Evolutionary conservation across 2,797 vertebrate genomes (phyloP).

Genomic region (Myotis planiceps): DNA sequence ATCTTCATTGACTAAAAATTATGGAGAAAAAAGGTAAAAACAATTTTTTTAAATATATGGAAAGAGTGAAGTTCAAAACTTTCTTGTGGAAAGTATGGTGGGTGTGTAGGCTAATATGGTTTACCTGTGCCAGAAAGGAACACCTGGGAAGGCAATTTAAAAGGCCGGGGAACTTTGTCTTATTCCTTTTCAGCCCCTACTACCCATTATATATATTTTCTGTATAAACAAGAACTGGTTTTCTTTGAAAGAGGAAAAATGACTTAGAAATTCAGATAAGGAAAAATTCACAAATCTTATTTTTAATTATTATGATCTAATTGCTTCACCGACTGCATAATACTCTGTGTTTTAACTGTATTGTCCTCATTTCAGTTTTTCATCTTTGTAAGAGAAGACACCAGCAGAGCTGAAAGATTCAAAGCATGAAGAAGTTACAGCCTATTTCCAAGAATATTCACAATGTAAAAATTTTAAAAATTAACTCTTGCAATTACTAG

Average conservation of each 20-base stretch:
- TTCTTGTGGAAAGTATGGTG: neutral
- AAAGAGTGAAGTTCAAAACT: constrained; percentile 5
- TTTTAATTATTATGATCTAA: neutral
- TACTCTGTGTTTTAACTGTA: neutral
- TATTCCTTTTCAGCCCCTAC: constrained; percentile 47
- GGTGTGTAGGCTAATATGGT: neutral
- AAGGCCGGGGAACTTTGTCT: constrained; percentile 49
- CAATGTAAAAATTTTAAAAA: neutral
- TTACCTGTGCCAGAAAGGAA: neutral
- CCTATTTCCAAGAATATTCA: neutral
- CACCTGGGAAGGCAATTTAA: constrained; percentile 52
- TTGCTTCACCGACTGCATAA: neutral
- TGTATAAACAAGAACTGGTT: neutral
- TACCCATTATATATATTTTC: constrained; percentile 27
- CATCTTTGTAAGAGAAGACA: neutral
- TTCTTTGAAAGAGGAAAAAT: constrained; percentile 60
- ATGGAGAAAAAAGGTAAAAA: neutral
- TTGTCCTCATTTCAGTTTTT: neutral
- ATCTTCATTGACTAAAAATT: constrained; percentile 32
- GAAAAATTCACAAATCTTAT: neutral
- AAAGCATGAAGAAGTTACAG: neutral
- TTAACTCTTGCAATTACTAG: neutral
- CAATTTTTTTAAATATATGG: neutral
- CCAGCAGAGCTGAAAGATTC: neutral
- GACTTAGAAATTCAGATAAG: neutral